Evolutionary conservation across 2,113 vertebrate genomes (phyloP), one percentile per base, ranked within the genome.

Genomic region (Nothocercus julius): DNA sequence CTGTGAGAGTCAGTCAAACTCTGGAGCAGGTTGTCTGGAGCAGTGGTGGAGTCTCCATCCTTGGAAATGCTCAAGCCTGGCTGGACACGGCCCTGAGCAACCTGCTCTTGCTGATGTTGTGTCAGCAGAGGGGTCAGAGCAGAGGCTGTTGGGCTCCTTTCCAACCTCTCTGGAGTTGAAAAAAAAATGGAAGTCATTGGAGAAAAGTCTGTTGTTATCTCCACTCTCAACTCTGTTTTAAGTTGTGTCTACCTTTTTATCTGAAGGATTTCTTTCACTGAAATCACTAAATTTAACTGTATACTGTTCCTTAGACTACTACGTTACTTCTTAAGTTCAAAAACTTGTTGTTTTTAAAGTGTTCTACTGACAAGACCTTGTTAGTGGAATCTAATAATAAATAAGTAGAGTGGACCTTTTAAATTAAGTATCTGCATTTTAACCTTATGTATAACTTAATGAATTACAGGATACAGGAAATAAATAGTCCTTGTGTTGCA

Each of bases 401-500:
- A n/a, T 69, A 87, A 96, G 21, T 94, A 30, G 85, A 95, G 11
- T 67, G 54, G 93, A 49, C 28, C 17, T 96, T 96, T 95, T 82
- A 92, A 89, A 75, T 80, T 15, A 83, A 79, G 28, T 95, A 92
- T 28, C 75, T 96, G 24, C 20, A 62, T 96, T 92, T 92, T 97
- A 94, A 96, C 54, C 87, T 96, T 95, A 86, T 58, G 92, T 95
- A 82, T 76, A 84, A 63, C n/a, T 90, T 86, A 96, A 97, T 97
- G 92, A 96, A 93, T 97, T 95, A 68, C 74, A 59, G 9, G 77
- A 68, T 85, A 40, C 54, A 79, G 54, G n/a, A 91, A 96, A 97
- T 95, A 97, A 97, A 95, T 95, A 92, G n/a, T 92, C 64, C 85
- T 95, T 80, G 56, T 80, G 90, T 97, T 97, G 89, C 81, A 97